Conservation (phyloP, 2,888 invertebrate species). For the Eristalis intricaria region DNA sequence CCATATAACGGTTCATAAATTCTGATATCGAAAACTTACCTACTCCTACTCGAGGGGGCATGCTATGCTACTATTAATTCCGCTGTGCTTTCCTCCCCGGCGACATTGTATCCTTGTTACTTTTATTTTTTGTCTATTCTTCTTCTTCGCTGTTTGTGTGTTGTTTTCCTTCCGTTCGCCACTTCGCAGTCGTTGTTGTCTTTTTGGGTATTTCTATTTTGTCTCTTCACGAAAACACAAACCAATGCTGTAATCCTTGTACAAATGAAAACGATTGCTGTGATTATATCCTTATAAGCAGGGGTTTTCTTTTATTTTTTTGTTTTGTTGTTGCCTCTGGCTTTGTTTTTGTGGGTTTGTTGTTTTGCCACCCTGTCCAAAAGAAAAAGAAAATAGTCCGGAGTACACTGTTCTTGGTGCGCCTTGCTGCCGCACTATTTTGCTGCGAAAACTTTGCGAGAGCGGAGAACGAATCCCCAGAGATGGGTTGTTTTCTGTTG, state of each 20-base stretch:
- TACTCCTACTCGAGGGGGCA: constrained; percentile 44
- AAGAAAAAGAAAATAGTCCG: too few relatives aligned
- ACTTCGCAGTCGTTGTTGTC: not conserved
- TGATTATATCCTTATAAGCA: constrained; percentile 59
- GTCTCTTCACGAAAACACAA: constrained; percentile 37
- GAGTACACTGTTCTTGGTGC: not conserved
- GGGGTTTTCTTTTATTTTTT: constrained; percentile 36
- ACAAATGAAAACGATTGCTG: constrained; percentile 54
- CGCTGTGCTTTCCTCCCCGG: constrained; percentile 63
- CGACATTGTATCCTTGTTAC: constrained; percentile 69
- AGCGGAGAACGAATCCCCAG: not conserved
- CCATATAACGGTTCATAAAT: constrained; percentile 40
- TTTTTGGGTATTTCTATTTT: constrained; percentile 14
- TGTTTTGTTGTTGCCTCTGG: constrained; percentile 2
- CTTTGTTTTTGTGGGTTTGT: constrained; percentile 2
- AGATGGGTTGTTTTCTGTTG: not conserved
- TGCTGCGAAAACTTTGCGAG: not conserved
- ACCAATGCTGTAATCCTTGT: constrained; percentile 49
- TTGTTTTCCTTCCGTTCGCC: constrained; percentile 44
- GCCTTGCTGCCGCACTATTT: too few relatives aligned
- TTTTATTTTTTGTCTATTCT: constrained; percentile 34
- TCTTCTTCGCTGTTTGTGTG: not conserved
- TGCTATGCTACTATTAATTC: constrained; percentile 60
- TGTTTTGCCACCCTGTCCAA: not conserved
- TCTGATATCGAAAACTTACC: constrained; percentile 61